Conservation (phyloP, 2,797 vertebrate species). For the Glossophaga mutica region DNA sequence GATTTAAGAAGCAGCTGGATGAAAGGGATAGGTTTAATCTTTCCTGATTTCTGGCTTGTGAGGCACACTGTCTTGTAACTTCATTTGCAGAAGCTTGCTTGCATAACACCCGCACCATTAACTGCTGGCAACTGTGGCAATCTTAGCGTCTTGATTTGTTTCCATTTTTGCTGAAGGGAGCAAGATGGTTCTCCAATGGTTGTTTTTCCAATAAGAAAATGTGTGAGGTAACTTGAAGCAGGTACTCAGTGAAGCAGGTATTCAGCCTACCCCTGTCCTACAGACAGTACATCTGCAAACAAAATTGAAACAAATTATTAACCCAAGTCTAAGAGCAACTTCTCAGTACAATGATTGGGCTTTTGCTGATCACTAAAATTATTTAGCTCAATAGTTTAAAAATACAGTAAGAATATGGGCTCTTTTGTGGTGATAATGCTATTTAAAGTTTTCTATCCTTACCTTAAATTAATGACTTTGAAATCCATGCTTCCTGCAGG, state of each 20-base stretch:
- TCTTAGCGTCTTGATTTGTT: slow-evolving; percentile 16
- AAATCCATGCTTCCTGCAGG: background rate
- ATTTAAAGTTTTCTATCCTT: slow-evolving; percentile 25
- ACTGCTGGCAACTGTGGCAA: background rate
- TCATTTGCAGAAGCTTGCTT: background rate
- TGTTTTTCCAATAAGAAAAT: slow-evolving; percentile 37
- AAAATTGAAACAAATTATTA: slow-evolving; percentile 49
- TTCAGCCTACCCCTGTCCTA: background rate
- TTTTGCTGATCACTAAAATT: slow-evolving; percentile 27
- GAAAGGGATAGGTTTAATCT: background rate
- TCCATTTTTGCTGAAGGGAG: slow-evolving; percentile 26
- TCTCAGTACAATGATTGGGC: background rate
- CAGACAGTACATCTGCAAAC: slow-evolving; percentile 33
- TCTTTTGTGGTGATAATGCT: background rate
- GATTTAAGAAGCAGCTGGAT: slow-evolving; percentile 17
- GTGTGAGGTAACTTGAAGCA: slow-evolving; percentile 2
- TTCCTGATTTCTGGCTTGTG: background rate
- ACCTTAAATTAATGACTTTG: slow-evolving; percentile 37
- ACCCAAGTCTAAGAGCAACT: background rate
- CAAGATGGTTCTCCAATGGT: background rate
- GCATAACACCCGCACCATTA: background rate
- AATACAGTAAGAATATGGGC: background rate
- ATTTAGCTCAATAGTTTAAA: slow-evolving; percentile 41
- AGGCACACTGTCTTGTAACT: background rate
- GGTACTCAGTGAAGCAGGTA: background rate